Evolutionary conservation across 2,113 vertebrate genomes (phyloP), one percentile per base, ranked within the genome.

Genomic region (Calypte anna): DNA sequence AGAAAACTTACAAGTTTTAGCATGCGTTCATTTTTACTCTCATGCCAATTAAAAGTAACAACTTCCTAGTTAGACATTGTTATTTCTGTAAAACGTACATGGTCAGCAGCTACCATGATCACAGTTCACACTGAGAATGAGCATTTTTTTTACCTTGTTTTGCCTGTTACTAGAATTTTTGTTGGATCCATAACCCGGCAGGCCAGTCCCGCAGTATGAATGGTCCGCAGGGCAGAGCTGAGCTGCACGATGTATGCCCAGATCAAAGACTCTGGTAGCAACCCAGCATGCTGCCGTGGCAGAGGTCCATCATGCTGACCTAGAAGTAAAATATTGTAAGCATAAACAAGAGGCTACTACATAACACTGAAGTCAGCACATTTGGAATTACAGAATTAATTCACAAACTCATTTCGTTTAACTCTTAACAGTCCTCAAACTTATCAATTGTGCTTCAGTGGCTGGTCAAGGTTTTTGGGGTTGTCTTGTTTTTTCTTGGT

Each of bases 231-330:
- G 1, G 99, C 99, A 11, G 99, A 99, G 94, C 99, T 99, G 33
- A 99, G 98, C 90, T 99, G 99, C 86, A 99, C 99, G 13, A 99
- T 99, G 79, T 99, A 99, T 6, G 99, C 99, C 99, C 99, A 99
- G 95, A 99, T 99, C 78, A 99, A 98, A 76, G 99, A 99, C 93
- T 99, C 99, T 0, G 99, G 99, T 68, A 99, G 98, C 86, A 99
- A 97, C 16, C 99, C 99, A 4, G 99, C 99, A 22, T 99, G 99
- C 95, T 99, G 99, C 83, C 99, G 98, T 31, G 99, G 99, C 30
- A 99, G 97, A 10, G 99, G 99, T 27, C 99, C 99, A 92, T 99
- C 99, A 7, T 99, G 99, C 86, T 99, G 99, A 66, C 99, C 99
- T 99, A 93, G 13, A 94, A 77, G 30, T 24, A 89, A 80, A 92